A percentile compares a stretch with the other conserved stretches of the same genome.
Evolutionary conservation across 2,113 vertebrate genomes (phyloP).

Genomic region (Lethenteron camtschaticum): DNA sequence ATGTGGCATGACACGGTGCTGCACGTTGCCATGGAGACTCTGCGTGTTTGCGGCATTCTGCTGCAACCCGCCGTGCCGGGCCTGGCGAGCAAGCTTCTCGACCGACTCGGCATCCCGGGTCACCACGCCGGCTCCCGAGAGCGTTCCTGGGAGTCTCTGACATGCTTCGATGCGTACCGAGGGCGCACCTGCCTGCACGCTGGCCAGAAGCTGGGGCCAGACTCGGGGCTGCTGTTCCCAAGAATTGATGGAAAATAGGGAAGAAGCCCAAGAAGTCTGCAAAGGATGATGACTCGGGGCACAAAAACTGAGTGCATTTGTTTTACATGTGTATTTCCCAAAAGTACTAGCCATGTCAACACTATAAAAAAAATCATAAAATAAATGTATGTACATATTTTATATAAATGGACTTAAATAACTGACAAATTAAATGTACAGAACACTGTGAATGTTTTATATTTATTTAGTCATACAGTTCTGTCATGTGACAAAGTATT

Average conservation of each 20-base stretch:
- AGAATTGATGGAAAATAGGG: slow-evolving; percentile 30
- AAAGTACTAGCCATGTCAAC: no score
- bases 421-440: no score
- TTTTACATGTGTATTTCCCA: no score
- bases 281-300: neutral
- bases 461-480: no score
- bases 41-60: slow-evolving; percentile 52
- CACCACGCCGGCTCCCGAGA: slow-evolving; percentile 15
- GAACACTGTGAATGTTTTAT: no score
- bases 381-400: no score
- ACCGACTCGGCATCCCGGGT: slow-evolving; percentile 34
- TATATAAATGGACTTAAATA: no score
- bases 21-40: slow-evolving; percentile 51
- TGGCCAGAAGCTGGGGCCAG: slow-evolving; percentile 41
- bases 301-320: no score
- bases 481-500: no score
- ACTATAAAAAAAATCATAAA: no score
- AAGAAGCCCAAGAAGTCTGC: slow-evolving; percentile 1
- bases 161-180: slow-evolving; percentile 31
- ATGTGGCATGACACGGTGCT: slow-evolving; percentile 55
- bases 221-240: slow-evolving; percentile 48
- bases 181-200: slow-evolving; percentile 39
- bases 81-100: slow-evolving; percentile 38
- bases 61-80: slow-evolving; percentile 56
- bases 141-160: slow-evolving; percentile 25